Percentiles rank a stretch among this genome's conserved stretches.
Evolutionary conservation across 2,113 vertebrate species (phyloP).

Genomic region (Melospiza melodia): DNA sequence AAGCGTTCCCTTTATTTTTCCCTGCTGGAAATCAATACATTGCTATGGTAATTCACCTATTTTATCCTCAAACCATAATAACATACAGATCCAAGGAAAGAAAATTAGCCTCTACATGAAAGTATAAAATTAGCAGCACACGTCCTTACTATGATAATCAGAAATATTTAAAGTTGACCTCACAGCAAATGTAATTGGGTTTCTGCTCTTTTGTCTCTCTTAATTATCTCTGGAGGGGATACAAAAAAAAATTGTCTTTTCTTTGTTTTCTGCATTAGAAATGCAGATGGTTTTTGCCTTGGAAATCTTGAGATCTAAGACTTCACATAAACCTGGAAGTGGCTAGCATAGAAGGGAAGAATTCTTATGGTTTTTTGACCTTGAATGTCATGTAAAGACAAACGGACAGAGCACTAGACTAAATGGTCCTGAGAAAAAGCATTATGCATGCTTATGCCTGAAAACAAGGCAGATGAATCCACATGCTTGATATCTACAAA

Average conservation of each 20-base stretch:
- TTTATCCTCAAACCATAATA: conserved; percentile 4
- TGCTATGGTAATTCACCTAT: not conserved
- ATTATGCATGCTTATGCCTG: not conserved
- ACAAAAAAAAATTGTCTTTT: not conserved
- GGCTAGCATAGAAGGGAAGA: not conserved
- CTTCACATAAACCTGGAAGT: not conserved
- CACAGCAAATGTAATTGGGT: conserved; percentile 11
- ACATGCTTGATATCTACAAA: not conserved
- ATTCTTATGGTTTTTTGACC: not conserved
- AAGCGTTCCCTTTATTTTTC: conserved; percentile 3
- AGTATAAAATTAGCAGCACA: not conserved
- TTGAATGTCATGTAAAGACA: not conserved
- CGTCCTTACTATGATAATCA: conserved; percentile 10
- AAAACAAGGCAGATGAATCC: not conserved
- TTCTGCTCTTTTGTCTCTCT: not conserved
- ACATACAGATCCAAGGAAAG: not conserved
- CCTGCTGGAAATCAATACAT: conserved; percentile 11
- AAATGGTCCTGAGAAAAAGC: not conserved
- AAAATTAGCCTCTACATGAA: not conserved
- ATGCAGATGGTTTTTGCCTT: not conserved
- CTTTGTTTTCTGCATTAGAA: conserved; percentile 1
- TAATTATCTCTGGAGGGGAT: conserved; percentile 30
- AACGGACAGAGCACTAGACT: not conserved
- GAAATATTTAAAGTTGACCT: conserved; percentile 45
- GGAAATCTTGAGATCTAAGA: not conserved